Percentiles rank a stretch among this genome's conserved stretches.
phyloP scores from a whole-genome alignment of 2,797 vertebrate genomes.

The Gouania willdenowi region DNA sequence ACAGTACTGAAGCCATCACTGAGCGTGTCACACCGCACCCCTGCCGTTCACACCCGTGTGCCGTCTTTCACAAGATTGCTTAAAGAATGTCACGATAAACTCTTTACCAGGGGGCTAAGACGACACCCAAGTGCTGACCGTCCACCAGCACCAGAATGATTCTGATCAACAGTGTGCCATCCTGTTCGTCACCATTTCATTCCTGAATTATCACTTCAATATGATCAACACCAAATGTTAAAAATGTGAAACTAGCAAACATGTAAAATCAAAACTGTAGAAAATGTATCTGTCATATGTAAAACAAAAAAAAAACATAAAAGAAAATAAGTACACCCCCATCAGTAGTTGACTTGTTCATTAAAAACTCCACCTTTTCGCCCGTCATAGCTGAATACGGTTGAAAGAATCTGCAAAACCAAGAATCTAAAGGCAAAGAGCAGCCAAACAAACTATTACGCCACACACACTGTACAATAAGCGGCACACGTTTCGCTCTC shows the following conservation, averaged over 20 bases:
- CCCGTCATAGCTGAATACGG: neutral
- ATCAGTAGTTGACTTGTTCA: too few relatives aligned
- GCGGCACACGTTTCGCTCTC: slow-evolving; percentile 33
- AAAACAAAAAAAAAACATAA: neutral
- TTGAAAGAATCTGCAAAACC: slow-evolving; percentile 5
- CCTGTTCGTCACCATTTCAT: too few relatives aligned
- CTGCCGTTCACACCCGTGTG: slow-evolving; percentile 32
- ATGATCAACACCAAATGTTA: too few relatives aligned
- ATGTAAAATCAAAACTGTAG: slow-evolving; percentile 9
- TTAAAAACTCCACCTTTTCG: slow-evolving; percentile 16
- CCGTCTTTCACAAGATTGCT: slow-evolving; percentile 31
- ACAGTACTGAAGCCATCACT: too few relatives aligned
- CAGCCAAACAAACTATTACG: too few relatives aligned
- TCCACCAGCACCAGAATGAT: too few relatives aligned
- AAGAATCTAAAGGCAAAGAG: slow-evolving; percentile 6
- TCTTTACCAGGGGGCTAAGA: slow-evolving; percentile 1
- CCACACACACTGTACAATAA: too few relatives aligned
- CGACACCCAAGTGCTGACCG: slow-evolving; percentile 22
- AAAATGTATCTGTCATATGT: neutral
- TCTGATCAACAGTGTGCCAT: too few relatives aligned
- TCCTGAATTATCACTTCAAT: too few relatives aligned
- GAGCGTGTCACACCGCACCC: too few relatives aligned
- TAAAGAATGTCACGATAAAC: slow-evolving; percentile 31
- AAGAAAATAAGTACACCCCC: too few relatives aligned
- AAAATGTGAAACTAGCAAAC: slow-evolving; percentile 5